Conservation (phyloP, 2,113 vertebrate species). For the Carettochelys insculpta region DNA sequence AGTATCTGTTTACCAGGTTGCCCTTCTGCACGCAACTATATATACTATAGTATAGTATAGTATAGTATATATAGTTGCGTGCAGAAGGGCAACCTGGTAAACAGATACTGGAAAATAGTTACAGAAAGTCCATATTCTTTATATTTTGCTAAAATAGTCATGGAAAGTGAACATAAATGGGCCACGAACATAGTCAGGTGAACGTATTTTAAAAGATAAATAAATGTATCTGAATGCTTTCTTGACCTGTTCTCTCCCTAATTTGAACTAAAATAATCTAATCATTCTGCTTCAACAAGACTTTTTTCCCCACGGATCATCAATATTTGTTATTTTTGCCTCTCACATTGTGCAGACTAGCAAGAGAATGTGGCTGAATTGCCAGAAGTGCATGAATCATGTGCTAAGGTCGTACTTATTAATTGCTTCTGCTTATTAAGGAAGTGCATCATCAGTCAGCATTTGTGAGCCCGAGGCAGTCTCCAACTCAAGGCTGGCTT, state of each 20-base stretch:
- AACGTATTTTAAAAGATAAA: neutral
- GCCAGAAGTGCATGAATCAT: constrained; percentile 56
- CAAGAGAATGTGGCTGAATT: neutral
- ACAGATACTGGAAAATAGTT: no score
- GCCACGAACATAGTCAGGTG: neutral
- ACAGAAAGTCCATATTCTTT: no score
- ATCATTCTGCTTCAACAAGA: neutral
- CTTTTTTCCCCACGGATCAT: neutral
- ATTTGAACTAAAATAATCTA: neutral
- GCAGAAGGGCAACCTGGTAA: neutral
- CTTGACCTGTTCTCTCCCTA: neutral
- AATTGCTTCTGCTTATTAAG: constrained; percentile 55
- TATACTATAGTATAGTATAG: no score
- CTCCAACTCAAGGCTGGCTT: neutral
- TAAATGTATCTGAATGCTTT: neutral
- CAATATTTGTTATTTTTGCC: neutral
- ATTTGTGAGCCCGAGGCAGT: constrained; percentile 7
- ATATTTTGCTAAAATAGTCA: neutral
- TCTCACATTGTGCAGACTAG: neutral
- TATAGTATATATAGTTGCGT: no score
- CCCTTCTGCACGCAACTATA: neutral
- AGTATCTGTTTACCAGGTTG: no score
- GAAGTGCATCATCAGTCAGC: constrained; percentile 58
- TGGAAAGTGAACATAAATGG: neutral
- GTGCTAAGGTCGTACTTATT: constrained; percentile 56